Base-by-base conservation (phyloP, 1,140 invertebrate genomes). In the Drosophila pallidifrons region DNA sequence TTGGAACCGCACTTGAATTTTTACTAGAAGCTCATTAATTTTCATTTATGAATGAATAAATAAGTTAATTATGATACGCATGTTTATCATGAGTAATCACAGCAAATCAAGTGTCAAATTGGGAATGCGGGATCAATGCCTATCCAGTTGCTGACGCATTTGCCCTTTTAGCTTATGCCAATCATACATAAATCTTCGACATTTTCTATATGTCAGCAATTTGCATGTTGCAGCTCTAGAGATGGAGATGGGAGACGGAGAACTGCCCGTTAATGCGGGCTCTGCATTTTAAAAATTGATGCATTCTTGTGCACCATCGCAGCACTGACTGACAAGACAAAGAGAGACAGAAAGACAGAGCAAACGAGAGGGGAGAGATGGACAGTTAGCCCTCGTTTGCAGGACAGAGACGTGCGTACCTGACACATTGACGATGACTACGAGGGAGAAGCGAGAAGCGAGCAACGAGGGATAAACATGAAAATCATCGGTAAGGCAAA, bases 151-250 rank as follows among this genome's bases (percentile, higher is more conserved):
- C 43, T 38, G 20, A 41, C 61, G 70, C 41, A 72, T 47, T 76
- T 38, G 46, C 49, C 67, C 66, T 54, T 68, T 58, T 38, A 46
- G 41, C 52, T 66, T 30, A 38, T 47, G 67, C 52, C 74, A 82
- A 70, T 72, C 65, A 64, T 28, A 47, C 65, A 64, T 28, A 47
- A 15, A 52, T 67, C 47, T 41, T 65, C 54, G 38, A 16, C 59
- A 63, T 13, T 57, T 51, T 69, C 52, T 16, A 46, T 64, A 72
- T 66, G 81, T 85, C 81, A 85, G 81, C 81, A 83, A 83, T 77
- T 80, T 80, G 81, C 49, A 71, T 65, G 51, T 55, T 55, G 30
- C 58, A 60, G 63, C 6, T n/a, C 51, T 61, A 2, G 35, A 38
- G 35, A 38, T 38, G 8, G 35, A 38, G 35, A 38, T 38, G 35